A percentile compares a stretch with the other conserved stretches of the same genome.
phyloP scores from a whole-genome alignment of 1,140 invertebrate genomes.

The Hypothenemus hampei region DNA sequence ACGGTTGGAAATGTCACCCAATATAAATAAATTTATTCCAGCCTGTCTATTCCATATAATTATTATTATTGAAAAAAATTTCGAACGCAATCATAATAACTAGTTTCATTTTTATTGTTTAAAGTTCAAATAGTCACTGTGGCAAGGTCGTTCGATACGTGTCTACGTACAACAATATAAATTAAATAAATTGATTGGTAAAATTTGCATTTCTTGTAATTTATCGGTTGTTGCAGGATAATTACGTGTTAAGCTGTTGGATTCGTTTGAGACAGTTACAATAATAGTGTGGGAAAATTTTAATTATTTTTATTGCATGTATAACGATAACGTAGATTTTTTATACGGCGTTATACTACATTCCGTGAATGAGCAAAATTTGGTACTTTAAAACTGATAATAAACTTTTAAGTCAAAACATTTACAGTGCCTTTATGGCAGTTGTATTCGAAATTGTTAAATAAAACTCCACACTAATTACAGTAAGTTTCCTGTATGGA shows the following conservation, averaged over 20 bases:
- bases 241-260: slow-evolving; percentile 8
- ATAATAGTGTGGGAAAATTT: slow-evolving; percentile 17
- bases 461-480: too few relatives aligned
- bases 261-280: slow-evolving; percentile 1
- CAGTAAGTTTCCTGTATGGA: too few relatives aligned
- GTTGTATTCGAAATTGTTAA: too few relatives aligned
- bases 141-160: slow-evolving; percentile 23
- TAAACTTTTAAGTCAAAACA: too few relatives aligned
- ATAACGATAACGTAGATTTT: too few relatives aligned
- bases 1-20: slow-evolving; percentile 22
- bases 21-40: slow-evolving; percentile 17
- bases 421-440: too few relatives aligned
- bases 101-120: slow-evolving; percentile 26
- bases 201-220: slow-evolving; percentile 14
- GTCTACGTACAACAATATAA: slow-evolving; percentile 18
- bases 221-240: slow-evolving; percentile 16
- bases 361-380: too few relatives aligned
- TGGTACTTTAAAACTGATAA: too few relatives aligned
- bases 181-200: slow-evolving; percentile 21
- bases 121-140: slow-evolving; percentile 27
- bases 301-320: slow-evolving; percentile 8
- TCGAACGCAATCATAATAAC: slow-evolving; percentile 17
- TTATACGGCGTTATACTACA: too few relatives aligned
- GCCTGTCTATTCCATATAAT: slow-evolving; percentile 15
- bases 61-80: slow-evolving; percentile 18